Evolutionary conservation across 1,140 invertebrate species (phyloP).

Genomic region (Anadara kagoshimensis): DNA sequence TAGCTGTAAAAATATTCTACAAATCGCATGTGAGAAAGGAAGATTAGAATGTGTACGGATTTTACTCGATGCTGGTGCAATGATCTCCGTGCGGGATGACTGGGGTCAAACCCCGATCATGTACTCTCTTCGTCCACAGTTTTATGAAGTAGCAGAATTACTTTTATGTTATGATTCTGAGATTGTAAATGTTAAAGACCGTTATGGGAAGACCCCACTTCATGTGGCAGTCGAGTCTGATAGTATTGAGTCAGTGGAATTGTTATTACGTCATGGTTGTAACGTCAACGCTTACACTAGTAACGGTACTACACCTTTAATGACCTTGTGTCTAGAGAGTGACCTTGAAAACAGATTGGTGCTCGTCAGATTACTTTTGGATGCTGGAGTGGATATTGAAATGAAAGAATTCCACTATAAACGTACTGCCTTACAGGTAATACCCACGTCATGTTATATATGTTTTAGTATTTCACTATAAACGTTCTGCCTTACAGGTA

Average conservation of each 20-base stretch:
- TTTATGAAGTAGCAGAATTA: slow-evolving; percentile 39
- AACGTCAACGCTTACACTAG: slow-evolving; percentile 27
- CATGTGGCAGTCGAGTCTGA: slow-evolving; percentile 43
- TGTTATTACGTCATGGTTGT: slow-evolving; percentile 34
- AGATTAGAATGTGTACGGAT: slow-evolving; percentile 31
- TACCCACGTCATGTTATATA: too few species aligned
- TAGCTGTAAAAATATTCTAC: slow-evolving; percentile 36
- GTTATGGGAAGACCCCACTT: slow-evolving; percentile 37
- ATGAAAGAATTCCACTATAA: slow-evolving; percentile 36
- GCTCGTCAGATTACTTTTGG: slow-evolving; percentile 31
- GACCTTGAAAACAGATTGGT: slow-evolving; percentile 3
- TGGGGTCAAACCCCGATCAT: slow-evolving; percentile 52
- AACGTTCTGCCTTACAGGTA: too few species aligned
- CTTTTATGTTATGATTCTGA: slow-evolving; percentile 23
- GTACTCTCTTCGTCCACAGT: slow-evolving; percentile 38
- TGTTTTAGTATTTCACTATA: too few species aligned
- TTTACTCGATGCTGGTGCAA: slow-evolving; percentile 38
- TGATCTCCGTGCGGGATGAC: slow-evolving; percentile 38
- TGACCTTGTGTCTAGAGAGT: slow-evolving; percentile 23
- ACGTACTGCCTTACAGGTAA: slow-evolving; percentile 48
- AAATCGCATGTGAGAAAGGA: slow-evolving; percentile 46
- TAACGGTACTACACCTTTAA: slow-evolving; percentile 41
- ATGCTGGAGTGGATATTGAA: slow-evolving; percentile 31
- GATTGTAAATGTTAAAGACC: slow-evolving; percentile 29
- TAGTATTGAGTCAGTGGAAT: slow-evolving; percentile 2